phyloP scores from a whole-genome alignment of 2,797 vertebrate genomes.

The Acestrorhynchus altus region DNA sequence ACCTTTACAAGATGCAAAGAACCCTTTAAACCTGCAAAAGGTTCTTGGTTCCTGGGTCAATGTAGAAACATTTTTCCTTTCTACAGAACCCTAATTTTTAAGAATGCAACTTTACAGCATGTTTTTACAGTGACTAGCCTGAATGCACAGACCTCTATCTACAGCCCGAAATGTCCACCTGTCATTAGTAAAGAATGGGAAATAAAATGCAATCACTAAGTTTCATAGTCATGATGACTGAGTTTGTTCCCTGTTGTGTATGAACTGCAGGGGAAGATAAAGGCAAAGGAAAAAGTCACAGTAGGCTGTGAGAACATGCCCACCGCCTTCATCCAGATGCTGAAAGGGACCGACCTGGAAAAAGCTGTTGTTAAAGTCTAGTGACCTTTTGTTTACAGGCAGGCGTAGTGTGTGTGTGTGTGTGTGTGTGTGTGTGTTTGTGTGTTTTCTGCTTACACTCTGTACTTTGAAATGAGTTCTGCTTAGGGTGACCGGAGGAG shows the following conservation, averaged over 20 bases:
- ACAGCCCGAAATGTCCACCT: too few species aligned
- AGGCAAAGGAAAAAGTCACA: constrained; percentile 79
- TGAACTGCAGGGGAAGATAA: constrained; percentile 83
- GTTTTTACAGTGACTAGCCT: too few species aligned
- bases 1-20: too few species aligned
- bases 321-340: constrained; percentile 85
- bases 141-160: too few species aligned
- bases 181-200: too few species aligned
- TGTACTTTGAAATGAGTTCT: too few species aligned
- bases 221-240: background rate
- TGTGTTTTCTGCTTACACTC: background rate
- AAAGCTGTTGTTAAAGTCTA: constrained; percentile 84
- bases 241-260: background rate
- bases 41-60: too few species aligned
- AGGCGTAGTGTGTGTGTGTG: background rate
- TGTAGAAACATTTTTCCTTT: too few species aligned
- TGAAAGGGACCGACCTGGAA: constrained; percentile 86
- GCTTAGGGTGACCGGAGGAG: too few species aligned
- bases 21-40: too few species aligned
- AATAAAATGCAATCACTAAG: background rate
- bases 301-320: constrained; percentile 91
- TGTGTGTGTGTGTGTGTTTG: background rate
- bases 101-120: too few species aligned
- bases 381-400: constrained; percentile 48
- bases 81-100: too few species aligned